Percentiles rank a stretch among this genome's conserved stretches.
phyloP scores from a whole-genome alignment of 2,797 vertebrate genomes.

The Cichlasoma orientale region DNA sequence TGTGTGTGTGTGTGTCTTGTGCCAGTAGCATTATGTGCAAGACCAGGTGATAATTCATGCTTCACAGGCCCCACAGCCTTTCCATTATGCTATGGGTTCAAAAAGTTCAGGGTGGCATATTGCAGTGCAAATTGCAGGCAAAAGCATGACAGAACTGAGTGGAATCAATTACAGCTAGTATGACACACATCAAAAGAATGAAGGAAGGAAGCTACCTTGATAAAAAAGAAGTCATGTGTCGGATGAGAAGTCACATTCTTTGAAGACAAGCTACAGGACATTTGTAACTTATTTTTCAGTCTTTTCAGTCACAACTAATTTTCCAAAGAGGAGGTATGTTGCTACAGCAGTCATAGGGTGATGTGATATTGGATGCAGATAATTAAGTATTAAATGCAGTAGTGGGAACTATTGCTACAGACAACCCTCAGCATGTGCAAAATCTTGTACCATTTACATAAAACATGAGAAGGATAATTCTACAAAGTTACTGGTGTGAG shows the following conservation, averaged over 20 bases:
- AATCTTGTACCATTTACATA: constrained; percentile 25
- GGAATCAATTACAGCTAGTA: constrained; percentile 78
- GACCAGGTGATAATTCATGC: constrained; percentile 75
- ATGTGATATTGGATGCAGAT: constrained; percentile 41
- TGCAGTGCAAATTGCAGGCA: constrained; percentile 72
- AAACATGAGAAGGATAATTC: constrained; percentile 11
- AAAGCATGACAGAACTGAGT: constrained; percentile 73
- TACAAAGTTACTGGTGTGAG: constrained; percentile 10
- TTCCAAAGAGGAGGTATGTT: constrained; percentile 35
- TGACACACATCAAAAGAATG: constrained; percentile 79
- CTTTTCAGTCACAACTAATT: constrained; percentile 50
- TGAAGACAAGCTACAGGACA: constrained; percentile 64
- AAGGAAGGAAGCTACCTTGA: constrained; percentile 68
- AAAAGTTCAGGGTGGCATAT: constrained; percentile 71
- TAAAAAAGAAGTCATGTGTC: constrained; percentile 57
- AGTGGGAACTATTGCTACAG: constrained; percentile 10
- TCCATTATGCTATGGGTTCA: constrained; percentile 71
- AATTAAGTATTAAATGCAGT: constrained; percentile 57
- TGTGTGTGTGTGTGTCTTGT: constrained; percentile 39
- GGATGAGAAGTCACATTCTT: constrained; percentile 68
- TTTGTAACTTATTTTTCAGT: constrained; percentile 53
- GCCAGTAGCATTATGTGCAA: constrained; percentile 61
- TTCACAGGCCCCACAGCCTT: constrained; percentile 69
- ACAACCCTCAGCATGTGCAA: constrained; percentile 26
- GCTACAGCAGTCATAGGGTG: constrained; percentile 43